These are phyloP conservation scores for Brachyistius frenatus DNA, from an alignment of 2,113 vertebrate genomes.

Conservation along the genomic window DNA sequence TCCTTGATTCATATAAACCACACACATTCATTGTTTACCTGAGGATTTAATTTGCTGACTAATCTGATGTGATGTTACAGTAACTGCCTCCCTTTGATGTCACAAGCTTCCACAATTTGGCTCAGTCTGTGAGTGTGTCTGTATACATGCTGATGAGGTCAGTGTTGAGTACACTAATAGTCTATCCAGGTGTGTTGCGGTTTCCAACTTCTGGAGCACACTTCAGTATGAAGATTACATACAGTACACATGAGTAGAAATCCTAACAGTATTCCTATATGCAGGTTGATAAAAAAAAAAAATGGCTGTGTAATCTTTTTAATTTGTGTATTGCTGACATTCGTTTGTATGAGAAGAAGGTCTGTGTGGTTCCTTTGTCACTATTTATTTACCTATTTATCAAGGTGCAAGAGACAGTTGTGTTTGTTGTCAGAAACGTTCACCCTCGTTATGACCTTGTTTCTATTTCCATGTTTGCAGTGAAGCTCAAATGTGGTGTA, in stretches of 20 bases:
- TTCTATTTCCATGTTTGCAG: constrained; percentile 71
- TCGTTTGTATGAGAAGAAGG: constrained; percentile 47
- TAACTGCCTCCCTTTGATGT: constrained; percentile 41
- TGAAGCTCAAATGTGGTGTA: constrained; percentile 60
- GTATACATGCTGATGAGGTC: constrained; percentile 34
- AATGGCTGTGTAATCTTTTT: constrained; percentile 49
- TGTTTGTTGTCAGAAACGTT: constrained; percentile 81
- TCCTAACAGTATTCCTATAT: constrained; percentile 53
- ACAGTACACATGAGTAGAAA: constrained; percentile 24
- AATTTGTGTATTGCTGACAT: constrained; percentile 32
- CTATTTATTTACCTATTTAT: constrained; percentile 75
- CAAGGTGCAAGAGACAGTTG: constrained; percentile 84
- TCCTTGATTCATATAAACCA: background rate
- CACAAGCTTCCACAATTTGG: constrained; percentile 40
- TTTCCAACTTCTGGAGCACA: constrained; percentile 18
- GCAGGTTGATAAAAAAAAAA: constrained; percentile 28
- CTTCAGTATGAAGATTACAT: constrained; percentile 24
- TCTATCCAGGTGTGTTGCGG: constrained; percentile 13
- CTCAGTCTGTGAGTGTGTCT: constrained; percentile 30
- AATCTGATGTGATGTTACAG: constrained; percentile 33
- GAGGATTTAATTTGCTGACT: constrained; percentile 19
- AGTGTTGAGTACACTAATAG: constrained; percentile 33
- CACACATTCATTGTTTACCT: constrained; percentile 30
- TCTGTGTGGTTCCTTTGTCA: constrained; percentile 20
- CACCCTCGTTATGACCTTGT: constrained; percentile 49